Percentiles rank a stretch among this genome's conserved stretches.
These are phyloP conservation scores for Amphipyra tragopoginis DNA, from an alignment of 2,888 invertebrate genomes.

Conservation along the genomic window DNA sequence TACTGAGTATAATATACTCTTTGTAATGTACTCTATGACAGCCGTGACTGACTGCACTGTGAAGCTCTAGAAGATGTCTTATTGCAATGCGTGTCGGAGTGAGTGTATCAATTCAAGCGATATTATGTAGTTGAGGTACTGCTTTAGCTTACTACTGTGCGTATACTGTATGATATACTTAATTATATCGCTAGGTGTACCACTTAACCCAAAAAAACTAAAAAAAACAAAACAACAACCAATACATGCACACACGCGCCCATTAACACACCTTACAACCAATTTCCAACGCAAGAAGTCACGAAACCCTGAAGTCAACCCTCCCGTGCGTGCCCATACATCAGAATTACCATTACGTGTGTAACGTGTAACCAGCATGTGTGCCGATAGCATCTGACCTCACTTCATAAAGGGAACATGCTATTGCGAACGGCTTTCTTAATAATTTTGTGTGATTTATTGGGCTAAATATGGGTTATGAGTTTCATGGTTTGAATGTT, in stretches of 20 bases:
- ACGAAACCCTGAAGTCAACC: slow-evolving; percentile 32
- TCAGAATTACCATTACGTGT: slow-evolving; percentile 66
- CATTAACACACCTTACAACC: slow-evolving; percentile 43
- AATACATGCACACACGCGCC: slow-evolving; percentile 24
- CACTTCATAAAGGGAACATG: slow-evolving; percentile 47
- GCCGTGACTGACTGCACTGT: no score
- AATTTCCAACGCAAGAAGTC: slow-evolving; percentile 36
- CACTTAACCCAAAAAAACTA: no score
- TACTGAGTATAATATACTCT: no score
- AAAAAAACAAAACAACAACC: slow-evolving; percentile 1
- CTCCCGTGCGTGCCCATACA: slow-evolving; percentile 58
- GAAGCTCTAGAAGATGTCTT: no score
- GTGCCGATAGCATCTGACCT: slow-evolving; percentile 64
- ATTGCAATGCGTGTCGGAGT: no score
- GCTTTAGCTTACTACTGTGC: no score
- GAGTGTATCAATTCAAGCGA: no score
- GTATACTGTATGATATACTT: no score
- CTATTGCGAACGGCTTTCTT: slow-evolving; percentile 30
- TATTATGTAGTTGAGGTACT: no score
- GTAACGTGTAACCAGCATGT: slow-evolving; percentile 63
- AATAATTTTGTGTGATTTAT: slow-evolving; percentile 48
- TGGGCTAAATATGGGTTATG: slow-evolving; percentile 49
- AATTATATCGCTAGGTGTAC: no score
- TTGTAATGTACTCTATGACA: no score
- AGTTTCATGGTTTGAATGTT: slow-evolving; percentile 9